These are phyloP conservation scores for Neria commutata DNA, from an alignment of 2,888 invertebrate genomes.

Conservation along the genomic window DNA sequence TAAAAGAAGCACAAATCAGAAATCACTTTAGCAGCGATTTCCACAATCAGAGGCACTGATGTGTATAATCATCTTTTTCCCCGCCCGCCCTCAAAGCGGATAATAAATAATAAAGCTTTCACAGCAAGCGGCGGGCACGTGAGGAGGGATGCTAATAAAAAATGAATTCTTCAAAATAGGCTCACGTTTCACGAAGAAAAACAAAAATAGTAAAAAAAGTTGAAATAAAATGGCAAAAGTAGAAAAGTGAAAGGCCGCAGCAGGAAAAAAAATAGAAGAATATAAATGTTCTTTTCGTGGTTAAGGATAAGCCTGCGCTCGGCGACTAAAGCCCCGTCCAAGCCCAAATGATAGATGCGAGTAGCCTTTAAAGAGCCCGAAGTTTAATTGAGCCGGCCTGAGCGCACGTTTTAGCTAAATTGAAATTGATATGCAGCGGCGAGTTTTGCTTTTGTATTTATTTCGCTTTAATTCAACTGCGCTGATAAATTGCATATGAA, in stretches of 20 bases:
- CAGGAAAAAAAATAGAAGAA: constrained; percentile 36
- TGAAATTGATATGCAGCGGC: constrained; percentile 11
- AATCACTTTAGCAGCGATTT: constrained; percentile 56
- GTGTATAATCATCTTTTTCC: constrained; percentile 53
- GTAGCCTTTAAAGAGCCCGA: not conserved
- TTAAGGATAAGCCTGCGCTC: not conserved
- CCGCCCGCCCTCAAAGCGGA: constrained; percentile 50
- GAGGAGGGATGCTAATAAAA: constrained; percentile 9
- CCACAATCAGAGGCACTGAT: constrained; percentile 56
- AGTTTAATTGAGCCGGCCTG: not conserved
- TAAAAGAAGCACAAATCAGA: constrained; percentile 46
- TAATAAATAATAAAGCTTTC: constrained; percentile 57
- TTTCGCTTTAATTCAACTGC: no score
- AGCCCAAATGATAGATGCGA: not conserved
- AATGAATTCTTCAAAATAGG: not conserved
- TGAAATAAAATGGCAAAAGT: no score
- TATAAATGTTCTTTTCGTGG: constrained; percentile 39
- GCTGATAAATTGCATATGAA: no score
- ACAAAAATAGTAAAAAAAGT: not conserved
- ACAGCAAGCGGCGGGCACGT: constrained; percentile 31
- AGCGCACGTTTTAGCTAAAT: not conserved
- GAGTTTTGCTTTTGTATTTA: no score
- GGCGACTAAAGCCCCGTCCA: not conserved
- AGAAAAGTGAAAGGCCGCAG: no score
- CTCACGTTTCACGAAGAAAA: not conserved